These are phyloP conservation scores for Osmoderma eremita DNA, from an alignment of 2,888 invertebrate species.

Conservation along the genomic window DNA sequence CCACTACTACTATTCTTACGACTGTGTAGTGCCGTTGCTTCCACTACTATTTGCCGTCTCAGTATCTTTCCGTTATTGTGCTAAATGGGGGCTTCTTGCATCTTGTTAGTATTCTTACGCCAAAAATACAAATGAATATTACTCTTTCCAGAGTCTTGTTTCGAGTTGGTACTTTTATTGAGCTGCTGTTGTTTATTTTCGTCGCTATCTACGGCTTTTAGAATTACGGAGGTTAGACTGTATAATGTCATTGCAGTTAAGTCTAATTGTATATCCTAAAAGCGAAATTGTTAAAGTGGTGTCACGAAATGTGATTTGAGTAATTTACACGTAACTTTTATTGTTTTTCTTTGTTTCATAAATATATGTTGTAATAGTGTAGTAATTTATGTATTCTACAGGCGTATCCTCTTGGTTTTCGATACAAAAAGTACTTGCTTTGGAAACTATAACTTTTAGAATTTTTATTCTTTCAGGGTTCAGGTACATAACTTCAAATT, in stretches of 20 bases:
- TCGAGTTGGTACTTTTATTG: conserved; percentile 20
- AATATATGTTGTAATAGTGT: no score
- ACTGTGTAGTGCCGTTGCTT: neutral
- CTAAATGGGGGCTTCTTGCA: conserved; percentile 40
- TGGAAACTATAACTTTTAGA: no score
- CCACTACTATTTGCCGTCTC: conserved; percentile 15
- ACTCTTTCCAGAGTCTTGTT: conserved; percentile 10
- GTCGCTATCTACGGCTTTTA: neutral
- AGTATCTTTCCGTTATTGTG: conserved; percentile 47
- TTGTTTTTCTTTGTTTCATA: no score
- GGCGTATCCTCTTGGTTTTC: no score
- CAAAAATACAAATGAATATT: conserved; percentile 39
- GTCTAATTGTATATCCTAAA: neutral
- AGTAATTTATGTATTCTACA: no score
- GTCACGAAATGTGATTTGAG: neutral
- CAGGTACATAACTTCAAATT: no score
- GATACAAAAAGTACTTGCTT: no score
- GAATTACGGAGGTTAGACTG: neutral
- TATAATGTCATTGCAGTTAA: conserved; percentile 3
- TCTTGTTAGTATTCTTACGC: conserved; percentile 38
- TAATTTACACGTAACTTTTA: no score
- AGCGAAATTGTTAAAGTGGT: neutral
- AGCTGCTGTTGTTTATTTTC: conserved; percentile 28
- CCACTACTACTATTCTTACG: conserved; percentile 17
- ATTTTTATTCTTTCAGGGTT: no score